These are phyloP conservation scores for Merluccius polli DNA, from an alignment of 2,797 vertebrate genomes.

Conservation along the genomic window DNA sequence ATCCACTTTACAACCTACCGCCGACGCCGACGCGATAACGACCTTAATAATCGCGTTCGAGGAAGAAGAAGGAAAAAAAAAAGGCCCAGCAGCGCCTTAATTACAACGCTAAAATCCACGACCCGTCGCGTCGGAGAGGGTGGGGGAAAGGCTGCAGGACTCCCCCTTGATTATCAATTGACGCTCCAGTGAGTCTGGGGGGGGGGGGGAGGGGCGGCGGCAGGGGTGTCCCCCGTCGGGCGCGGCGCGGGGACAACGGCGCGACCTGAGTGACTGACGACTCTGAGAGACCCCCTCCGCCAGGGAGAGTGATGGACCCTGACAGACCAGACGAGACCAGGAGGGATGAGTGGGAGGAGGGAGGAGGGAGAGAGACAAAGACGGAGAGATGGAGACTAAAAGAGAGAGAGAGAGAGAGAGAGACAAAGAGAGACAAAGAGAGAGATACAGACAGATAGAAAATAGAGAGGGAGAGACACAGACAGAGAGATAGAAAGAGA, in stretches of 20 bases:
- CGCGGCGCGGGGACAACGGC: slow-evolving; percentile 34
- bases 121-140: background rate
- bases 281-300: slow-evolving; percentile 59
- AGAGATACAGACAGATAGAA: no score
- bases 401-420: no score
- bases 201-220: slow-evolving; percentile 30
- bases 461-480: no score
- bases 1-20: slow-evolving; percentile 26
- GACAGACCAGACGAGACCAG: slow-evolving; percentile 62
- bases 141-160: background rate
- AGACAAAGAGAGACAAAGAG: no score
- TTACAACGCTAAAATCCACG: slow-evolving; percentile 34
- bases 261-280: slow-evolving; percentile 57
- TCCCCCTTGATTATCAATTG: slow-evolving; percentile 15
- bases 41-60: slow-evolving; percentile 40
- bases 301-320: slow-evolving; percentile 63
- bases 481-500: no score
- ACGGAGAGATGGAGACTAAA: background rate
- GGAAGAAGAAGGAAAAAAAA: background rate
- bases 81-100: slow-evolving; percentile 21
- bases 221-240: slow-evolving; percentile 54
- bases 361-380: slow-evolving; percentile 35
- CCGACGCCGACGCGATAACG: slow-evolving; percentile 15
- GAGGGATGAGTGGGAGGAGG: slow-evolving; percentile 35
- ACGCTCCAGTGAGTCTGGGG: slow-evolving; percentile 33